Evolutionary conservation across 2,797 vertebrate species (phyloP).

Genomic region (Chaetophractus vellerosus): DNA sequence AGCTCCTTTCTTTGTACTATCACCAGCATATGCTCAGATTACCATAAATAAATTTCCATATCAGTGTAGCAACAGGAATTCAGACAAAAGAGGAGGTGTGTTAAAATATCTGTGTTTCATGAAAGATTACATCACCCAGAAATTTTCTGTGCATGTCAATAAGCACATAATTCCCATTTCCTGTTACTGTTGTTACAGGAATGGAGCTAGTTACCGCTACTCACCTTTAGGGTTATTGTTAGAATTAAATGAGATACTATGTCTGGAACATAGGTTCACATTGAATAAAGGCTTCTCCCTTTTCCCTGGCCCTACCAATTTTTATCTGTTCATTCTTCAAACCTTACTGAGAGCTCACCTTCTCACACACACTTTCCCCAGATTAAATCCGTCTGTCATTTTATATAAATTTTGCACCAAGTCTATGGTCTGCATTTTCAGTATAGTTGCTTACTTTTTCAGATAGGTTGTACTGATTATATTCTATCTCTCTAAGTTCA

Average conservation of each 20-base stretch:
- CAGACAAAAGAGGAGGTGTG: not conserved
- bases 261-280: not conserved
- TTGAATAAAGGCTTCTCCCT: not conserved
- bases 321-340: not conserved
- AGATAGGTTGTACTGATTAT: not conserved
- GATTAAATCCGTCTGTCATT: conserved; percentile 10
- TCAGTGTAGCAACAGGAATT: not conserved
- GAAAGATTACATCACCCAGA: not conserved
- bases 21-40: not conserved
- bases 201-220: not conserved
- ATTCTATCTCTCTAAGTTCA: not conserved
- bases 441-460: not conserved
- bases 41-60: not conserved
- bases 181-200: not conserved
- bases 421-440: conserved; percentile 28
- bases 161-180: not conserved
- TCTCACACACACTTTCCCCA: not conserved
- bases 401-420: not conserved
- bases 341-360: not conserved
- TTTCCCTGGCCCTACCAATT: not conserved
- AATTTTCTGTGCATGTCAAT: not conserved
- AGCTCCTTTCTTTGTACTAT: not conserved
- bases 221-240: not conserved
- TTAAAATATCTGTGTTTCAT: conserved; percentile 4
- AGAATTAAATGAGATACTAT: not conserved